A percentile compares a stretch with the other conserved stretches of the same genome.
These are phyloP conservation scores for Pachyuromys duprasi DNA, from an alignment of 2,797 vertebrate genomes.

Conservation along the genomic window DNA sequence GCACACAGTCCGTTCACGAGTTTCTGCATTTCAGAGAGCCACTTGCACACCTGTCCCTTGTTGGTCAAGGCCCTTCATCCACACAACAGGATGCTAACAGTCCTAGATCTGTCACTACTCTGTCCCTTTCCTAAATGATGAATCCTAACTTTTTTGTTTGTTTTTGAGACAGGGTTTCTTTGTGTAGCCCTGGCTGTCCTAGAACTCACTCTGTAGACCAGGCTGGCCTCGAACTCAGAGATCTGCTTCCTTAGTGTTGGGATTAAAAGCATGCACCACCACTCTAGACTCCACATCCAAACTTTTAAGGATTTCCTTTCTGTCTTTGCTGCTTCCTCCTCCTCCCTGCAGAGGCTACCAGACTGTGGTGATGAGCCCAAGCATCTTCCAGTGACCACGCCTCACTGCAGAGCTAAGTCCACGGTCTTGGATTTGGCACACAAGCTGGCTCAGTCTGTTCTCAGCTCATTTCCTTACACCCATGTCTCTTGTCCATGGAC, in stretches of 20 bases:
- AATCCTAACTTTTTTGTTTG: not conserved
- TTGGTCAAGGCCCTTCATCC: not conserved
- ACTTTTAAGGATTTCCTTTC: not conserved
- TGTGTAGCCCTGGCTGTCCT: not conserved
- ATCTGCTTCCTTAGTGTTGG: not conserved
- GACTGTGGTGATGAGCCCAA: fast-evolving
- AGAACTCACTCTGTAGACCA: not conserved
- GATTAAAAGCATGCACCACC: too few relatives aligned
- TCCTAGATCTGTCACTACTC: not conserved
- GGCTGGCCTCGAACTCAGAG: too few relatives aligned
- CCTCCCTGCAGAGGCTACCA: not conserved
- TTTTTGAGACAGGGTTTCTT: not conserved
- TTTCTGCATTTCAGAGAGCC: not conserved
- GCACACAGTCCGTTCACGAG: not conserved
- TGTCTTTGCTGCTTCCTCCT: not conserved
- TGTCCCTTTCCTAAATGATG: not conserved
- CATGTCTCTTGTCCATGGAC: not conserved
- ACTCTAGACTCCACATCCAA: not conserved
- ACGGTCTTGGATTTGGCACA: too few relatives aligned
- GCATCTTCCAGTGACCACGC: fast-evolving
- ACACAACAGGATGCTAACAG: not conserved
- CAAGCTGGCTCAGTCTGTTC: not conserved
- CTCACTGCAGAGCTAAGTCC: not conserved
- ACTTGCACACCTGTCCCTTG: not conserved
- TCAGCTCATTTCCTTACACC: not conserved